A percentile compares a stretch with the other conserved stretches of the same genome.
Conservation (phyloP, 2,888 invertebrate species). For the Eretmocerus hayati region DNA sequence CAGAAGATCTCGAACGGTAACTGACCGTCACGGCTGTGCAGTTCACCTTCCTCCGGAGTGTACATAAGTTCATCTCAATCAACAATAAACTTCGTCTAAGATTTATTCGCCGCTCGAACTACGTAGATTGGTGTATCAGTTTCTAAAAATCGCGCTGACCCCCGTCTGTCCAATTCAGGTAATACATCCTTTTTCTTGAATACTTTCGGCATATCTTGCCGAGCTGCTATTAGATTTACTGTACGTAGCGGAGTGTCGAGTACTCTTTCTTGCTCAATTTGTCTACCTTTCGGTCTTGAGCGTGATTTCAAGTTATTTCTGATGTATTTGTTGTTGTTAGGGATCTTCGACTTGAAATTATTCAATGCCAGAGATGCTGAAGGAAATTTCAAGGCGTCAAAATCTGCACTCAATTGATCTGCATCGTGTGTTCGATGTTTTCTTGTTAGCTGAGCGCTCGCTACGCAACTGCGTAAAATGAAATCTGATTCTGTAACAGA, state of each 20-base stretch:
- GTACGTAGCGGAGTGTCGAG: slow-evolving; percentile 35
- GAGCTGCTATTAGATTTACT: slow-evolving; percentile 29
- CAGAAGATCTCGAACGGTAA: too few relatives aligned
- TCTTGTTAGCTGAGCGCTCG: slow-evolving; percentile 37
- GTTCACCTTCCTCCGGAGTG: too few relatives aligned
- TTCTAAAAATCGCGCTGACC: slow-evolving; percentile 25
- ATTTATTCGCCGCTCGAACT: slow-evolving; percentile 28
- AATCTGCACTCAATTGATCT: slow-evolving; percentile 6
- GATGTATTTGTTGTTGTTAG: slow-evolving; percentile 16
- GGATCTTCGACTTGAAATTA: slow-evolving; percentile 14
- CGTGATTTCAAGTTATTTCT: slow-evolving; percentile 15
- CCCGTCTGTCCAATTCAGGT: slow-evolving; percentile 29
- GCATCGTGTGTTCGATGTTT: slow-evolving; percentile 26
- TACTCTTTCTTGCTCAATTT: slow-evolving; percentile 17
- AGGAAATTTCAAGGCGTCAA: slow-evolving; percentile 19
- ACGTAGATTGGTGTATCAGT: slow-evolving; percentile 30
- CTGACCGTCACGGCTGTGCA: too few relatives aligned
- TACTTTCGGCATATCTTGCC: slow-evolving; percentile 27
- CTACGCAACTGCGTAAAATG: slow-evolving; percentile 38
- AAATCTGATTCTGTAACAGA: slow-evolving; percentile 33
- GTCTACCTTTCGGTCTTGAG: slow-evolving; percentile 20
- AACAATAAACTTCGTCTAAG: too few relatives aligned
- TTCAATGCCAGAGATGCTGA: slow-evolving; percentile 15
- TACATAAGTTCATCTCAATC: too few relatives aligned
- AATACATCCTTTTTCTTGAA: slow-evolving; percentile 33